phyloP scores from a whole-genome alignment of 2,888 invertebrate genomes.

The Watsonalla binaria region DNA sequence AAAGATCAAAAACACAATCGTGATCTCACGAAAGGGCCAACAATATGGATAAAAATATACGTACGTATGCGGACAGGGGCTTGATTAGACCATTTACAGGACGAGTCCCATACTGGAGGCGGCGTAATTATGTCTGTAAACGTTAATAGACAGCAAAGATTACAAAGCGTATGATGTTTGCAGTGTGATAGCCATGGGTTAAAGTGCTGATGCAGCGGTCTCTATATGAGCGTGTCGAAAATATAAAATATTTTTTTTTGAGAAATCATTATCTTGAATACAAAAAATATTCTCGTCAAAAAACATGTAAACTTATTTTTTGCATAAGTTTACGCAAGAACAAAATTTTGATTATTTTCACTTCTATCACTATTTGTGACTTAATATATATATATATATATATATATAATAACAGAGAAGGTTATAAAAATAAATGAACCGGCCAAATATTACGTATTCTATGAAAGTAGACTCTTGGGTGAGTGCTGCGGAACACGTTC shows the following conservation, averaged over 20 bases:
- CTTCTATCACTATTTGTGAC: too few species aligned
- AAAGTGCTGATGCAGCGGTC: constrained; percentile 22
- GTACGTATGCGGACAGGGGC: background rate
- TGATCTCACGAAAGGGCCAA: background rate
- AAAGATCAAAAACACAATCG: background rate
- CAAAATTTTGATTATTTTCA: too few species aligned
- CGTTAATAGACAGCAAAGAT: constrained; percentile 33
- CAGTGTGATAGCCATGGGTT: constrained; percentile 36
- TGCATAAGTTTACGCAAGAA: too few species aligned
- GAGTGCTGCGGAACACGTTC: background rate
- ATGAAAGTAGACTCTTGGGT: too few species aligned
- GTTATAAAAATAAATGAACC: too few species aligned
- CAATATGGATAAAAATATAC: background rate
- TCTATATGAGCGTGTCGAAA: constrained; percentile 10
- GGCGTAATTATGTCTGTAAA: constrained; percentile 33
- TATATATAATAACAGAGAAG: too few species aligned
- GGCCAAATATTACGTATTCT: too few species aligned
- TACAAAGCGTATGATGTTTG: constrained; percentile 41
- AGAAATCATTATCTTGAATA: too few species aligned
- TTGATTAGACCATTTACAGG: background rate
- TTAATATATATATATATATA: too few species aligned
- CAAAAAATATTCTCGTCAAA: too few species aligned
- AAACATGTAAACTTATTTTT: too few species aligned
- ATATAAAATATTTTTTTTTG: too few species aligned
- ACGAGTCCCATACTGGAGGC: constrained; percentile 4